These are phyloP conservation scores for Glyptemys insculpta DNA, from an alignment of 2,797 vertebrate genomes.

Conservation along the genomic window DNA sequence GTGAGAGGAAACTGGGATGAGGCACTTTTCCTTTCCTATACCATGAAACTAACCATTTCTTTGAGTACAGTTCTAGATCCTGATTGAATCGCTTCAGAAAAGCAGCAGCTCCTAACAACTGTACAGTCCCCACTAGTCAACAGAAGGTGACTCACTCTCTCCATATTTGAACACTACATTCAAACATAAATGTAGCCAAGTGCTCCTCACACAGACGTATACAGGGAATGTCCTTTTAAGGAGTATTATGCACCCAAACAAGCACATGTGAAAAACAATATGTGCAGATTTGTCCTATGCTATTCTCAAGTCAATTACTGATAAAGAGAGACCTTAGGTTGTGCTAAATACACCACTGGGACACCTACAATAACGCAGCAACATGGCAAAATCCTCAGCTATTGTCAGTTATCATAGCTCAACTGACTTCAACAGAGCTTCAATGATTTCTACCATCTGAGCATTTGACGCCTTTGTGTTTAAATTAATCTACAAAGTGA, in stretches of 20 bases:
- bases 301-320: neutral
- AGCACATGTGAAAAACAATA: neutral
- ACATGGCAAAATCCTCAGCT: neutral
- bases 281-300: neutral
- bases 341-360: neutral
- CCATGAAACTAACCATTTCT: constrained; percentile 19
- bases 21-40: constrained; percentile 48
- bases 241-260: neutral
- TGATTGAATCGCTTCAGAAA: neutral
- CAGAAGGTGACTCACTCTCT: neutral
- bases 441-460: neutral
- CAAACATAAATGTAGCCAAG: neutral
- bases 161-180: neutral
- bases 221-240: neutral
- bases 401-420: neutral
- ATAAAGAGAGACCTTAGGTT: neutral
- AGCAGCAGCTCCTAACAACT: too few species aligned
- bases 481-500: neutral
- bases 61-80: constrained; percentile 18
- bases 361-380: neutral
- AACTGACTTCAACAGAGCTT: neutral
- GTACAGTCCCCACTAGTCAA: neutral
- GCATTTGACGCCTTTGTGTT: neutral
- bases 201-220: neutral
- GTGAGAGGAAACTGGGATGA: neutral